A percentile compares a stretch with the other conserved stretches of the same genome.
Evolutionary conservation across 2,113 vertebrate genomes (phyloP).

Genomic region (Pipa parva): DNA sequence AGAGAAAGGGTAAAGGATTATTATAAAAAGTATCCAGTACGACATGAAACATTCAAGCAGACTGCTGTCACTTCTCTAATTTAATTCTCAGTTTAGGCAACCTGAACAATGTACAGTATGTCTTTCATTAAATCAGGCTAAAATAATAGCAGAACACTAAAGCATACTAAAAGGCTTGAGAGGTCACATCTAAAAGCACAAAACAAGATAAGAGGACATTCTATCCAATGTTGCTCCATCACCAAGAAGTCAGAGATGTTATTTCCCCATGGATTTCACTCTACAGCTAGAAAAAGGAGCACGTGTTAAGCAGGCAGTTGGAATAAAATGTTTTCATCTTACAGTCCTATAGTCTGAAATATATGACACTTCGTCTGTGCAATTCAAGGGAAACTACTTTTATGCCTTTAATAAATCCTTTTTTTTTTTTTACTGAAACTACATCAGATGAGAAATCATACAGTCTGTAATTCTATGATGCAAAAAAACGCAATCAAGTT

Average conservation of each 20-base stretch:
- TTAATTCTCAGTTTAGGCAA: too few relatives aligned
- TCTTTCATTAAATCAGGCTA: too few relatives aligned
- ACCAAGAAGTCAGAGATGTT: background rate
- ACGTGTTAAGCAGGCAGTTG: background rate
- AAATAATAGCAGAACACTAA: too few relatives aligned
- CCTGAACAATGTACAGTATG: too few relatives aligned
- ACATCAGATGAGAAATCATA: constrained; percentile 36
- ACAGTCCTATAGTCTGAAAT: constrained; percentile 12
- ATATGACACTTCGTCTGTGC: constrained; percentile 17
- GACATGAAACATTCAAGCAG: too few relatives aligned
- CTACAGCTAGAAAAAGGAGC: background rate
- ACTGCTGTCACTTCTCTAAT: too few relatives aligned
- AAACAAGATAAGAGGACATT: too few relatives aligned
- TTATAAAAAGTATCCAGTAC: too few relatives aligned
- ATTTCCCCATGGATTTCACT: background rate
- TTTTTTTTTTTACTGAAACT: constrained; percentile 31
- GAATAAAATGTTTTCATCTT: constrained; percentile 18
- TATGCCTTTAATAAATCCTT: constrained; percentile 31
- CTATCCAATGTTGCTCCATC: too few relatives aligned
- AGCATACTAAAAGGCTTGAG: too few relatives aligned
- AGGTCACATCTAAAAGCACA: too few relatives aligned
- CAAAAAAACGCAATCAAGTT: constrained; percentile 37
- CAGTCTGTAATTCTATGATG: constrained; percentile 38
- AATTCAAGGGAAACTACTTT: constrained; percentile 17
- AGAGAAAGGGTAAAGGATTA: too few relatives aligned